phyloP scores from a whole-genome alignment of 2,113 vertebrate species.

The Tetrax tetrax region DNA sequence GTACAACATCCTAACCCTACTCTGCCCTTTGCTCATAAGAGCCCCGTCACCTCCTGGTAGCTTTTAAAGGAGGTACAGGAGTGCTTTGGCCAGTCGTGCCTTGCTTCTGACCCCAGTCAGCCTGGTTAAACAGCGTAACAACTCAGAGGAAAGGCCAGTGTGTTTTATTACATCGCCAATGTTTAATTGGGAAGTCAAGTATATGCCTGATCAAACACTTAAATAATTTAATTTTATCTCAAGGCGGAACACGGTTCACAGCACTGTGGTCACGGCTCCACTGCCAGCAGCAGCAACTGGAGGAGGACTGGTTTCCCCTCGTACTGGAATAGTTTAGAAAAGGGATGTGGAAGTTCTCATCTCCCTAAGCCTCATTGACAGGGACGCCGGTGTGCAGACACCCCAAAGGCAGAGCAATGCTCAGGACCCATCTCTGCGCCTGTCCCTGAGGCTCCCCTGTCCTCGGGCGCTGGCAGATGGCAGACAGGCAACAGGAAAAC shows the following conservation, averaged over 20 bases:
- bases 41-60: neutral
- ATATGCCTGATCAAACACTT: conserved; percentile 26
- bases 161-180: neutral
- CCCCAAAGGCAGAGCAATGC: neutral
- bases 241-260: neutral
- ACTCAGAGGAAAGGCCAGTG: neutral
- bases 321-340: neutral
- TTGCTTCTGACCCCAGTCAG: neutral
- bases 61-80: neutral
- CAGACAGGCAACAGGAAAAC: rapidly evolving
- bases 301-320: neutral
- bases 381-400: neutral
- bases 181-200: conserved; percentile 15
- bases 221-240: neutral
- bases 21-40: neutral
- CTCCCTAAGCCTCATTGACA: rapidly evolving
- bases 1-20: neutral
- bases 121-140: neutral
- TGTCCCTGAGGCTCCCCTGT: neutral
- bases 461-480: neutral
- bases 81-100: neutral
- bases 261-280: neutral
- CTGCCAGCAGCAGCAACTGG: neutral
- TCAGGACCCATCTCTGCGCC: neutral
- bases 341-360: rapidly evolving